phyloP scores from a whole-genome alignment of 1,140 invertebrate species.

The Delia radicum region DNA sequence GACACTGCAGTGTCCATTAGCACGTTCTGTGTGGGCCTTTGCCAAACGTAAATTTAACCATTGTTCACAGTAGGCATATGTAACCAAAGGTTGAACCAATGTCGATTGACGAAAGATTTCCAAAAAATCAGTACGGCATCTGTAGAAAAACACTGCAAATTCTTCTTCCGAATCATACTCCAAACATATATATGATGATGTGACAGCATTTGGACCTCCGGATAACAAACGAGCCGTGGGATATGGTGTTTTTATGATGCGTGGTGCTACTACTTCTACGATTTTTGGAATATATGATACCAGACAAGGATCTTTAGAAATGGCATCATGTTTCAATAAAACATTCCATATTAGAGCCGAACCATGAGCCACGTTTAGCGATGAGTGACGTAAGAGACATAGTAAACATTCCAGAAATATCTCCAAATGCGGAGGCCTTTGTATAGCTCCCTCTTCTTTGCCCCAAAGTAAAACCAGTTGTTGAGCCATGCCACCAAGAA shows the following conservation, averaged over 20 bases:
- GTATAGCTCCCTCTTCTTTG: conserved; percentile 65
- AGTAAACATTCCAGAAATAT: conserved; percentile 79
- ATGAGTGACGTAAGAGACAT: conserved; percentile 77
- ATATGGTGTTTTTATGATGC: conserved; percentile 73
- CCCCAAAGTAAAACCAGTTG: conserved; percentile 79
- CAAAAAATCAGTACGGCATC: conserved; percentile 73
- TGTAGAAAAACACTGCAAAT: conserved; percentile 77
- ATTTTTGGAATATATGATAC: conserved; percentile 74
- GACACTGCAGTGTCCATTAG: conserved; percentile 52
- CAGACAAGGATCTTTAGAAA: conserved; percentile 70
- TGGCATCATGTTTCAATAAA: conserved; percentile 80
- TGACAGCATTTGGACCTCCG: conserved; percentile 50
- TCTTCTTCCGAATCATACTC: conserved; percentile 93
- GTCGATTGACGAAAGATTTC: conserved; percentile 80
- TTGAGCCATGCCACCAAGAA: conserved; percentile 75
- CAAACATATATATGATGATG: conserved; percentile 71
- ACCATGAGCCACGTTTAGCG: conserved; percentile 73
- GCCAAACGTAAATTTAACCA: conserved; percentile 73
- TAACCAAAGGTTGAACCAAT: conserved; percentile 75
- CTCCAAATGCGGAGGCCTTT: conserved; percentile 71
- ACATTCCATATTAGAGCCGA: conserved; percentile 77
- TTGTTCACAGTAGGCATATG: conserved; percentile 77
- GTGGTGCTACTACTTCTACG: conserved; percentile 73
- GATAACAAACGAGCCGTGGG: conserved; percentile 52
- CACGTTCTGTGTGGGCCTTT: conserved; percentile 57